Conservation (phyloP, 2,113 vertebrate species). For the Cnemophilus loriae region DNA sequence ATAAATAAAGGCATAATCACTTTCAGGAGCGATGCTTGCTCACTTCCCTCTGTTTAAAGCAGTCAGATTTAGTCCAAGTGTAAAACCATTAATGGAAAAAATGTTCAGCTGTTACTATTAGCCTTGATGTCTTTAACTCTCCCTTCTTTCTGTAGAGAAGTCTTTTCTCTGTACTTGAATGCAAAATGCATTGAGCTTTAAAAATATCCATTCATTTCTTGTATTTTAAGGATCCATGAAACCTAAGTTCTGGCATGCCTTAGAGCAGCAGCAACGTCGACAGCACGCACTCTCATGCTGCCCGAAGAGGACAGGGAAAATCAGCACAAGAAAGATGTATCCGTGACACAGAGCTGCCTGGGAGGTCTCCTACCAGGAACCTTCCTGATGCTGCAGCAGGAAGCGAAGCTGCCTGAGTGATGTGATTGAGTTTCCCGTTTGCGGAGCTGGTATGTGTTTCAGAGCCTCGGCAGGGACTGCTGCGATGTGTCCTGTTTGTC, state of each 20-base stretch:
- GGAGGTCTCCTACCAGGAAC: not conserved
- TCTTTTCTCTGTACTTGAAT: not conserved
- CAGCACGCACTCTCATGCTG: not conserved
- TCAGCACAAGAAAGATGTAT: not conserved
- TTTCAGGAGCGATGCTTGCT: not conserved
- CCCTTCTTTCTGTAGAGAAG: not conserved
- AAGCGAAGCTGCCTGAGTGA: not conserved
- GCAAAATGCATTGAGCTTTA: not conserved
- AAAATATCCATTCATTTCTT: not conserved
- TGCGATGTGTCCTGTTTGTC: fast-evolving
- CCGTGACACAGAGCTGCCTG: not conserved
- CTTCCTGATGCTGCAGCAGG: not conserved
- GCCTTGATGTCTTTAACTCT: not conserved
- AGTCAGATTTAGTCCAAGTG: not conserved
- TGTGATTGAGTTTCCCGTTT: not conserved
- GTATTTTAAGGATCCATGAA: not conserved
- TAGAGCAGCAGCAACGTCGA: not conserved
- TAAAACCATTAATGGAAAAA: not conserved
- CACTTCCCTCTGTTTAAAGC: not conserved
- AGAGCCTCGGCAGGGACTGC: not conserved
- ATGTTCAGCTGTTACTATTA: not conserved
- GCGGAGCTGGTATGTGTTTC: not conserved
- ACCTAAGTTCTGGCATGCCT: not conserved
- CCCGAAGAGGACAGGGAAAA: not conserved
- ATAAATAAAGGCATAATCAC: not conserved